Conservation (phyloP, 2,888 invertebrate species). For the Strigamia maritima region DNA sequence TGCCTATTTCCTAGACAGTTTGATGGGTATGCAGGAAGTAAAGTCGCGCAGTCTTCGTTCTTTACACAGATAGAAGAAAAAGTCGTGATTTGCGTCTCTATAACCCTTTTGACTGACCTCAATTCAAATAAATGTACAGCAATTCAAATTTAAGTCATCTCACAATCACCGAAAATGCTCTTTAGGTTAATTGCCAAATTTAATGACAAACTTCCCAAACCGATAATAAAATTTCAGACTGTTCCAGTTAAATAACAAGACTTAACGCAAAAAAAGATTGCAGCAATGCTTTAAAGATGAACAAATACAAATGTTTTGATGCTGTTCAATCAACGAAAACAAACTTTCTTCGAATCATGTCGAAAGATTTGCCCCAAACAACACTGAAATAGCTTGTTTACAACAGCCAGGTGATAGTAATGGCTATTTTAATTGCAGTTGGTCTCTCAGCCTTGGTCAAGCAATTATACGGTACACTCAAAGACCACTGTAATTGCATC, state of each 20-base stretch:
- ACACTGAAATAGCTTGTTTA: too few species aligned
- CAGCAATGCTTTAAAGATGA: too few species aligned
- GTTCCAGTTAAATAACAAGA: too few species aligned
- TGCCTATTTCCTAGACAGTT: slow-evolving; percentile 11
- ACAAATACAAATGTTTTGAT: too few species aligned
- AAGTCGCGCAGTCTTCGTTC: neutral
- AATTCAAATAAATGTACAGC: neutral
- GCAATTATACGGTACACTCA: neutral
- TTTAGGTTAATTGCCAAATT: neutral
- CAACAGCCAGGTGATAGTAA: neutral
- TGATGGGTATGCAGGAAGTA: slow-evolving; percentile 7
- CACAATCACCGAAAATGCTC: neutral
- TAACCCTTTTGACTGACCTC: neutral
- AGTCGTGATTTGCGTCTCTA: neutral
- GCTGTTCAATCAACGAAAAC: too few species aligned
- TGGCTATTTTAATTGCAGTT: neutral
- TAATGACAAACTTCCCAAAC: neutral
- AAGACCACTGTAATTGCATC: neutral
- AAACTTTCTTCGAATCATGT: too few species aligned
- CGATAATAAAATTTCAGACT: too few species aligned
- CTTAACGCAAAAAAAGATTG: too few species aligned
- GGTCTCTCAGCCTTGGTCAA: too few species aligned
- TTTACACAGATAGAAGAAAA: neutral
- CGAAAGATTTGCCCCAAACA: too few species aligned
- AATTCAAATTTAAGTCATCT: neutral